Base-by-base conservation (phyloP, 35 echinoderm and acorn worm genomes). In the Patiria miniata region DNA sequence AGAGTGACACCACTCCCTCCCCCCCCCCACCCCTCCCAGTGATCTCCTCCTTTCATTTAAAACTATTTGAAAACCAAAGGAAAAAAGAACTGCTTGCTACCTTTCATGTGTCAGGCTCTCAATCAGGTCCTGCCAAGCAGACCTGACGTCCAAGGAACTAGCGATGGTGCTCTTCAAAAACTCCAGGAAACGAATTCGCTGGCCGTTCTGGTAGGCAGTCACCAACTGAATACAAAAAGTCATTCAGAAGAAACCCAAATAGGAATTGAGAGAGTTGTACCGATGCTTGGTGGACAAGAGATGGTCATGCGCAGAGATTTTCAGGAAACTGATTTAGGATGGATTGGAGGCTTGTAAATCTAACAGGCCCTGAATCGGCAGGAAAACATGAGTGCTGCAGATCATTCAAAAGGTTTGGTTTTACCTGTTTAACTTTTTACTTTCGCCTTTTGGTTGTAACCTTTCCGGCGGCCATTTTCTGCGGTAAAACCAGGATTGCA, bases 61-160 rank as follows among this genome's bases (percentile, higher is more conserved):
- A n/a, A n/a, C n/a, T n/a, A n/a, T n/a, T n/a, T n/a, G n/a, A n/a
- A n/a, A n/a, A n/a, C 42, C 42, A 47, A 4, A 47, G 12, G 42
- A 47, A 47, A 47, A 47, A 47, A 47, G 12, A 6, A 47, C 42
- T 47, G 42, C 4, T 47, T 47, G 42, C 42, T 83, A 94, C 92
- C 96, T 98, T 77, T 97, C 96, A 90, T 98, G 96, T 32, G 96
- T 94, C 0, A 98, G 85, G 55, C 94, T 91, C 50, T 98, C 89
- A 29, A 94, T 94, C 52, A 98, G 82, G 54, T 98, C 83, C 57
- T 98, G 96, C 96, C 95, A 97, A 7, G 79, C 85, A 39, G 89
- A 94, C 39, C 92, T 55, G 5, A 92, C 82, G 78, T 98, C 96
- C 19, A 98, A 18, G 28, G 85, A 88, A 14, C 80, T 58, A 6